Evolutionary conservation across 1,140 invertebrate species (phyloP), one percentile per base, ranked within the genome.

Genomic region (Drosophila gunungcola): DNA sequence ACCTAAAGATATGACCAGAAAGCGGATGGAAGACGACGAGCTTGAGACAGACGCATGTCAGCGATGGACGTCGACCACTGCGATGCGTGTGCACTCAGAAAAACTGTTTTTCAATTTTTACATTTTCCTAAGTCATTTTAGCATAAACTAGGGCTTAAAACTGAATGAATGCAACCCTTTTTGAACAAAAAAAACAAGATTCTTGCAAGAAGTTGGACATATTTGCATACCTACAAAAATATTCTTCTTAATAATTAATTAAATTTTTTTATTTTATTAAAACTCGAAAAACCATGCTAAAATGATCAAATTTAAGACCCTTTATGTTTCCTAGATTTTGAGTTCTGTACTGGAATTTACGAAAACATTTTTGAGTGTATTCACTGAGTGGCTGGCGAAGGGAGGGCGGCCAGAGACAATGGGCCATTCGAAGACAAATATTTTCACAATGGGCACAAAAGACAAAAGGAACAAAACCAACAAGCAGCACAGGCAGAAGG

Each of bases 391-490:
- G 11, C 38, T 52, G 46, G 36, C 38, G 36, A 38, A 9, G 25
- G 43, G 21, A 42, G n/a, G 56, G 53, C 16, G 61, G 70, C 10
- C 54, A 49, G 67, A 69, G 67, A 70, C 67, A 70, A 69, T 70
- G 67, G 64, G 42, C 64, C 64, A 69, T 77, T 78, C 54, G 58
- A 78, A 78, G 74, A 78, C 76, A 78, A 78, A 78, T 72, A 78
- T 78, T 78, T 78, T 64, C 67, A 78, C 76, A 78, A 77, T 70
- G 67, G 49, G 16, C 55, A n/a, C 67, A 39, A 69, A 41, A 70
- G 64, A 70, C 67, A 70, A 69, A 70, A 56, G 65, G 51, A 70
- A 56, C 67, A 69, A 55, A 68, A 32, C 62, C 41, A 54, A 68
- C 49, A 69, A n/a, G 42, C 51, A 56, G 43, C 34, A 27, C 11